phyloP scores from a whole-genome alignment of 2,113 vertebrate genomes.

The Narcine bancroftii region DNA sequence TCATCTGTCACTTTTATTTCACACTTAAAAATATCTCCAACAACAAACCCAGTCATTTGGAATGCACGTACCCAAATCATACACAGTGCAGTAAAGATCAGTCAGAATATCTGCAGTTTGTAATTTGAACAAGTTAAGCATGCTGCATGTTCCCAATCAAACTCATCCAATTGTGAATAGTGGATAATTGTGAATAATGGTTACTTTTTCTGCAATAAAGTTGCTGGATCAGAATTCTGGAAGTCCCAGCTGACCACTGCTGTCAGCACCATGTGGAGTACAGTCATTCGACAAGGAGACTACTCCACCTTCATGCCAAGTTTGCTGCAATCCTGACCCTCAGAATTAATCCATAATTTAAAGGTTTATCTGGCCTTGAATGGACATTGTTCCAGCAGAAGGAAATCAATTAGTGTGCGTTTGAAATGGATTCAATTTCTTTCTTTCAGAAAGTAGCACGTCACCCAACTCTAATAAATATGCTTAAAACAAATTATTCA shows the following conservation, averaged over 20 bases:
- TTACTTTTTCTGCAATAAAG: neutral
- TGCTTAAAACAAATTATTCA: too few relatives aligned
- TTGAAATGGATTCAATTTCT: neutral
- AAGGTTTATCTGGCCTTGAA: neutral
- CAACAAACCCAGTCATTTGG: neutral
- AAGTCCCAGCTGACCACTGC: neutral
- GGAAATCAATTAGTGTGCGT: neutral
- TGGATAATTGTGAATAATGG: too few relatives aligned
- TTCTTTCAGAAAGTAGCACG: neutral
- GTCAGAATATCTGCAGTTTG: neutral
- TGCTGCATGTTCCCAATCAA: neutral
- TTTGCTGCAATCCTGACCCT: neutral
- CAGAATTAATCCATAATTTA: neutral
- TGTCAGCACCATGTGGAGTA: too few relatives aligned
- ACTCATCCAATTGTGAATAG: neutral
- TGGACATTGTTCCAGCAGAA: neutral
- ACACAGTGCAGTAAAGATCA: neutral
- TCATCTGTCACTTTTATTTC: neutral
- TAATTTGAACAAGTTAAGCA: neutral
- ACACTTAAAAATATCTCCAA: neutral
- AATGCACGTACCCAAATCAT: neutral
- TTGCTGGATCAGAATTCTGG: neutral
- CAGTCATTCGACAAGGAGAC: too few relatives aligned
- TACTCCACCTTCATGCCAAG: too few relatives aligned
- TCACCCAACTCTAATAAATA: neutral